Conservation (phyloP, 2,797 vertebrate species). For the Adrianichthys oophorus region DNA sequence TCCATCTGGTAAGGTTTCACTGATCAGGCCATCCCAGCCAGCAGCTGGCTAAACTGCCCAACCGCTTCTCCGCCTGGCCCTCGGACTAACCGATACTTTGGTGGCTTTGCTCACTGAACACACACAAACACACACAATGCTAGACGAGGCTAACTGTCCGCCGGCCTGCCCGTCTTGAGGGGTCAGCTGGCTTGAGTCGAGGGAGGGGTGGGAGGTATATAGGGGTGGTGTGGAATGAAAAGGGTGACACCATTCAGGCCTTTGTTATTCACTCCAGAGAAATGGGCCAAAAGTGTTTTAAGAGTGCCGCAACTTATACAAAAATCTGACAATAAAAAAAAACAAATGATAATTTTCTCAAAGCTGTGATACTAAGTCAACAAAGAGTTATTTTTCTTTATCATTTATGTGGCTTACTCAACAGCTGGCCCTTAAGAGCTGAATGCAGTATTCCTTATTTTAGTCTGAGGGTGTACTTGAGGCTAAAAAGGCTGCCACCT, state of each 20-base stretch:
- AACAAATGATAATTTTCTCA: not conserved
- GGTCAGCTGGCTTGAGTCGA: slow-evolving; percentile 67
- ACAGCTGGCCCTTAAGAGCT: slow-evolving; percentile 60
- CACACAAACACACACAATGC: slow-evolving; percentile 36
- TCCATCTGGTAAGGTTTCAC: slow-evolving; percentile 83
- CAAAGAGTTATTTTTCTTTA: slow-evolving; percentile 13
- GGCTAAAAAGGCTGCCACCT: slow-evolving; percentile 70
- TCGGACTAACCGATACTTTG: slow-evolving; percentile 74
- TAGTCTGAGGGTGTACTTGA: slow-evolving; percentile 51
- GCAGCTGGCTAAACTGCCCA: slow-evolving; percentile 86
- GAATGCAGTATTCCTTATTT: slow-evolving; percentile 47
- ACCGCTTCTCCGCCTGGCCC: slow-evolving; percentile 69
- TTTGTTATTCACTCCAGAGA: slow-evolving; percentile 59
- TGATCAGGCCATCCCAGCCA: slow-evolving; percentile 65
- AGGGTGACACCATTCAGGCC: slow-evolving; percentile 61
- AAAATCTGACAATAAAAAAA: slow-evolving; percentile 3
- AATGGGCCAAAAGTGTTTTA: slow-evolving; percentile 26
- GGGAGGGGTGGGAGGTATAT: slow-evolving; percentile 28
- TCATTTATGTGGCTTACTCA: slow-evolving; percentile 39
- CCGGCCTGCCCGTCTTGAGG: slow-evolving; percentile 50
- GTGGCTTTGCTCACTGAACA: slow-evolving; percentile 53
- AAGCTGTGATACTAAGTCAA: not conserved
- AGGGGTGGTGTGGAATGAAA: slow-evolving; percentile 23
- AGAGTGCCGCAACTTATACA: slow-evolving; percentile 13
- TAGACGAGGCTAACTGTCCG: slow-evolving; percentile 64